Percentiles rank a stretch among this genome's conserved stretches.
These are phyloP conservation scores for Orthosia gracilis DNA, from an alignment of 2,888 invertebrate species.

Conservation along the genomic window DNA sequence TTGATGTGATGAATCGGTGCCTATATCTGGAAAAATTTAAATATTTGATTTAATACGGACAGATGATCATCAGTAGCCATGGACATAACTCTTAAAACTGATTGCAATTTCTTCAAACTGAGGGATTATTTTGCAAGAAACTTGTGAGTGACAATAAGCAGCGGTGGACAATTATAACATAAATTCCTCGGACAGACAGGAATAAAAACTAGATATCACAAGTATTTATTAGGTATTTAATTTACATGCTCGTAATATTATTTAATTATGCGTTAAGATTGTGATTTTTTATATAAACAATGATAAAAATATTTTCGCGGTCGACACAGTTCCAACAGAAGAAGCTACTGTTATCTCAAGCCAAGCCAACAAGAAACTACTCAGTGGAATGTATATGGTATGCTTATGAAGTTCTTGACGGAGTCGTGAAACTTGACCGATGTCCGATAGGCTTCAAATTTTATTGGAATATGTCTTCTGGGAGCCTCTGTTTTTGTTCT, in stretches of 20 bases:
- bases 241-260: no score
- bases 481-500: no score
- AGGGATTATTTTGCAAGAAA: background rate
- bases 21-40: constrained; percentile 15
- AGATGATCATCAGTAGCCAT: no score
- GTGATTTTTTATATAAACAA: background rate
- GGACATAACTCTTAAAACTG: no score
- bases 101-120: no score
- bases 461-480: no score
- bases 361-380: no score
- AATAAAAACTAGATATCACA: background rate
- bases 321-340: background rate
- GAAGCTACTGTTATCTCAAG: background rate
- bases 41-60: background rate
- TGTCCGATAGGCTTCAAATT: no score
- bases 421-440: no score
- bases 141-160: no score
- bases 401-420: no score
- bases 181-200: background rate
- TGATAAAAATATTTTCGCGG: background rate
- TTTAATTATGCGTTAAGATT: background rate
- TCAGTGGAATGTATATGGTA: no score
- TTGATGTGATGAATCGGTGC: background rate
- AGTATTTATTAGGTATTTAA: background rate
- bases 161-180: background rate